Base-by-base conservation (phyloP, 2,113 vertebrate species). In the Aegithalos caudatus region DNA sequence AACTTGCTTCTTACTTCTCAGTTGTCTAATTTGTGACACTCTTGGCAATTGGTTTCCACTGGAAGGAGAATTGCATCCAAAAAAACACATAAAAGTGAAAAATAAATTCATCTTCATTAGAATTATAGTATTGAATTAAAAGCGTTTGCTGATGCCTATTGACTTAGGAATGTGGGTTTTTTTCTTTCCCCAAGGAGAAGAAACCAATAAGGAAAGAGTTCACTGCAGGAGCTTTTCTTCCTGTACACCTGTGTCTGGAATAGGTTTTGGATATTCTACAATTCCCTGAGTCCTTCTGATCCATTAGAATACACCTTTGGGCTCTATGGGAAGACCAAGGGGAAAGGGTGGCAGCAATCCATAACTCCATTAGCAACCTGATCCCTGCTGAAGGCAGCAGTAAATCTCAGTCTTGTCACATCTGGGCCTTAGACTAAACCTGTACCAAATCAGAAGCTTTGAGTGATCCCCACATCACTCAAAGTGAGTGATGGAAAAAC, bases 61-160 rank as follows among this genome's bases (percentile, higher is more conserved):
- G 92, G 85, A 97, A 97, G 92, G 90, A 91, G 97, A 98, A 97
- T 97, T 95, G 60, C 89, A 95, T 98, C 96, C 95, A 98, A 98
- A 98, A 99, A 97, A 40, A 72, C 81, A 78, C 94, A 96, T 81
- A 94, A 86, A 95, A 97, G 94, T 95, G 94, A 97, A 95, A 97
- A 97, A 95, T 97, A 98, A 98, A 98, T 98, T 98, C 85, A 98
- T 98, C 98, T 98, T 99, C 97, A 98, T 98, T 98, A 98, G 86
- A 95, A 95, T 96, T 96, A 97, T 81, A 97, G 97, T 93, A 86
- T 90, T 97, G 95, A 95, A 94, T 97, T 94, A 94, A 95, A 91
- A 96, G 66, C 90, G 92, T 97, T 93, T 96, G 85, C 76, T 96
- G 89, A 95, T 96, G 76, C 91, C 92, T 97, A 92, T 97, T 98